Conservation (phyloP, 2,797 vertebrate genomes). For the Pelochelys cantorii region DNA sequence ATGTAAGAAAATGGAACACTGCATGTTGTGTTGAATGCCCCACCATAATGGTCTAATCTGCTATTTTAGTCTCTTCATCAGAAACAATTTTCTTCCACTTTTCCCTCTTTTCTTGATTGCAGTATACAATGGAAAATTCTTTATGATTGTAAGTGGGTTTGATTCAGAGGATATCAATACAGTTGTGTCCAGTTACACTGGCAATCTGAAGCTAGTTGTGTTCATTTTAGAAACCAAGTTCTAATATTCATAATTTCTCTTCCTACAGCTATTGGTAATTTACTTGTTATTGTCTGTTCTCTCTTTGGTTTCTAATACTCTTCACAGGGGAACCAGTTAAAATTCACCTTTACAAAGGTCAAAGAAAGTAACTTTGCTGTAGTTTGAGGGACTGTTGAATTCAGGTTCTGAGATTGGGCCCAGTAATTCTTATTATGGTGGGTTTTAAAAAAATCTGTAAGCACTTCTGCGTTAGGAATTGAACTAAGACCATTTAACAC, state of each 20-base stretch:
- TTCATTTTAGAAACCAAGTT: neutral
- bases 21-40: neutral
- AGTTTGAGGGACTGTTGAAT: neutral
- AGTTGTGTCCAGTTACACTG: neutral
- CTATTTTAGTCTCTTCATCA: neutral
- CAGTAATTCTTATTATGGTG: neutral
- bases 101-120: neutral
- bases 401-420: neutral
- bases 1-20: neutral
- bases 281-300: neutral
- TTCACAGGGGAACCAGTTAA: neutral
- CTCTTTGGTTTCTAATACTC: neutral
- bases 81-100: neutral
- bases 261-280: neutral
- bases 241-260: constrained; percentile 2
- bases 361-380: neutral
- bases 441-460: neutral
- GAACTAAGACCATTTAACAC: neutral
- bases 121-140: neutral
- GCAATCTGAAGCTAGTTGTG: neutral
- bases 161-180: neutral
- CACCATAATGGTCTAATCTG: neutral
- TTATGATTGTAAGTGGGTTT: neutral
- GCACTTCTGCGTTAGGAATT: neutral
- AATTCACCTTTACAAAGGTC: neutral